Percentiles rank a stretch among this genome's conserved stretches.
Evolutionary conservation across 2,113 vertebrate species (phyloP).

Genomic region (Malurus melanocephalus): DNA sequence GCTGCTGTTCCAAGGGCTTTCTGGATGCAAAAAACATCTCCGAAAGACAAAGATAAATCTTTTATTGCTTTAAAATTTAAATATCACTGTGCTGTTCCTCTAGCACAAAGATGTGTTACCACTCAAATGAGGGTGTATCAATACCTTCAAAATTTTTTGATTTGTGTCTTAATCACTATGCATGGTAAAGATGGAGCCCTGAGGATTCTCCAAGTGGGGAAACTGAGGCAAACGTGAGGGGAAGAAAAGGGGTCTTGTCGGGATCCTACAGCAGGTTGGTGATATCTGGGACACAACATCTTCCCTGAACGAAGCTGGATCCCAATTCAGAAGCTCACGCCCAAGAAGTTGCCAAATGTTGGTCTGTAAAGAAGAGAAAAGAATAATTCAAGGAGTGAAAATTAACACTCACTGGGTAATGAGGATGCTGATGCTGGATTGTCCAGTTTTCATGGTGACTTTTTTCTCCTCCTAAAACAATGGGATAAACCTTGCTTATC

Average conservation of each 20-base stretch:
- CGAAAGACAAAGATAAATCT: neutral
- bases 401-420: neutral
- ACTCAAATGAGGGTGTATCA: neutral
- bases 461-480: neutral
- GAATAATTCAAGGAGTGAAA: neutral
- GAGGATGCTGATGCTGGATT: neutral
- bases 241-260: neutral
- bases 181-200: neutral
- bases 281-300: neutral
- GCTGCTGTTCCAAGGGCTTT: neutral
- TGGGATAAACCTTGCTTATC: accelerated
- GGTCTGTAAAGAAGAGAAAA: neutral
- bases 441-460: neutral
- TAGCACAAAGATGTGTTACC: neutral
- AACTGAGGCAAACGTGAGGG: neutral
- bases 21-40: neutral
- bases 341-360: neutral
- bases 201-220: neutral
- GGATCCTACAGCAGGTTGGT: neutral
- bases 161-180: neutral
- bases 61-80: neutral
- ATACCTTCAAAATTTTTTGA: neutral
- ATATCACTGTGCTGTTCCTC: neutral
- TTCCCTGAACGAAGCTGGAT: neutral
- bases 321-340: neutral